phyloP scores from a whole-genome alignment of 2,797 vertebrate genomes.

The Helostoma temminkii region DNA sequence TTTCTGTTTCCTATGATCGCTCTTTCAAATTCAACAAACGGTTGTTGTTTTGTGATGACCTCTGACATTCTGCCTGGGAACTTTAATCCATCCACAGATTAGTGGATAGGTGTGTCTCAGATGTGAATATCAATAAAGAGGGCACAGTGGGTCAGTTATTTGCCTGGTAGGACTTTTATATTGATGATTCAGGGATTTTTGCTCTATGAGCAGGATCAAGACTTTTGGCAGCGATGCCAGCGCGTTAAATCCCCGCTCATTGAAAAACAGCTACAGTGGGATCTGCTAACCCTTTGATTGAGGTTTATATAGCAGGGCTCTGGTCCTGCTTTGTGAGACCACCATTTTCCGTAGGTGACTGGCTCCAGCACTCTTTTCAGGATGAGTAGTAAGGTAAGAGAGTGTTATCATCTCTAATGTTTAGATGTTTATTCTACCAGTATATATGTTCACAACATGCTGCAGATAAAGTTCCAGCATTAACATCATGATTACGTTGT shows the following conservation, averaged over 20 bases:
- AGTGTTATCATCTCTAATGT: background rate
- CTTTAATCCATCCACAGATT: constrained; percentile 62
- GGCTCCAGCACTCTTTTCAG: constrained; percentile 64
- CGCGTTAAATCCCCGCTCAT: constrained; percentile 73
- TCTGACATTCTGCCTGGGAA: constrained; percentile 58
- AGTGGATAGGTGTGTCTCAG: constrained; percentile 58
- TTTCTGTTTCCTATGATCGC: background rate
- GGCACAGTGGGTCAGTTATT: constrained; percentile 72
- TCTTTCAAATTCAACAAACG: background rate
- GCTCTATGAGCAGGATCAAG: constrained; percentile 76
- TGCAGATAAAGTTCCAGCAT: too few relatives aligned
- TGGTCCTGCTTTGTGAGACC: constrained; percentile 57
- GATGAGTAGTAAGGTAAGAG: constrained; percentile 81
- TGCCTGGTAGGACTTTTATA: constrained; percentile 78
- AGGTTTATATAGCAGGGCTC: constrained; percentile 79
- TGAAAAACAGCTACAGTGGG: constrained; percentile 76
- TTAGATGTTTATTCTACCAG: background rate
- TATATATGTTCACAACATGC: background rate
- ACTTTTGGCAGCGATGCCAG: constrained; percentile 74
- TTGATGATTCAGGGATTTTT: constrained; percentile 84
- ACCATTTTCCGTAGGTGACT: constrained; percentile 45
- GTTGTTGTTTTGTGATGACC: constrained; percentile 66
- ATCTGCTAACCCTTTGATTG: constrained; percentile 75
- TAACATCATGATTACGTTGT: too few relatives aligned
- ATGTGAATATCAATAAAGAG: constrained; percentile 70